Conservation (phyloP, 2,797 vertebrate species). For the Sternotherus odoratus region DNA sequence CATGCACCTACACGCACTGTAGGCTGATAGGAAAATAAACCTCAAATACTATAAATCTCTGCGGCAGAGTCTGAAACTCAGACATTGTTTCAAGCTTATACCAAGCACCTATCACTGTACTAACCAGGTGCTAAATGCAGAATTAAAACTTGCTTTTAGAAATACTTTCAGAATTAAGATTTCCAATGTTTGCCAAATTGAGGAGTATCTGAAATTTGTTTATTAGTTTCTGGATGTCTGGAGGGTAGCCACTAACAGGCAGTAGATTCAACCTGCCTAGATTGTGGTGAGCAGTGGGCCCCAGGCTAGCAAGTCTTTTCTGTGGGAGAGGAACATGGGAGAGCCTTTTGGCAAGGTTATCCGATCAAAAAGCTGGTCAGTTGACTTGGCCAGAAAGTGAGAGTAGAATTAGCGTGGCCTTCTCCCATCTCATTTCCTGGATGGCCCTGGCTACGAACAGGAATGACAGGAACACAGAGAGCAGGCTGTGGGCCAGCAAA, state of each 20-base stretch:
- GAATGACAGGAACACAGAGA: neutral
- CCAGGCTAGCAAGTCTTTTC: neutral
- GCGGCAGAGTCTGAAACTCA: neutral
- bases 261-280: neutral
- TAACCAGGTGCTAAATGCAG: neutral
- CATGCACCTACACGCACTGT: conserved; percentile 12
- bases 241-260: accelerated
- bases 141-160: neutral
- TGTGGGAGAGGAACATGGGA: neutral
- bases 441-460: neutral
- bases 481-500: neutral
- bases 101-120: neutral
- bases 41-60: neutral
- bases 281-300: neutral
- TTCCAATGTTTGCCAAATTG: neutral
- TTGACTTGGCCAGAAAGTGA: neutral
- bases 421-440: neutral
- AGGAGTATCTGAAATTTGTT: neutral
- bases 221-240: neutral
- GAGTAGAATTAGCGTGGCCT: neutral
- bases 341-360: neutral
- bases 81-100: neutral
- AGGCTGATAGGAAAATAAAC: conserved; percentile 41
- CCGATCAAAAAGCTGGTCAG: neutral
- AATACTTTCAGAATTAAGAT: neutral